Evolutionary conservation across 64 coral and sea anemone genomes (phyloP).

Genomic region (Dendrophyllia cribrosa): DNA sequence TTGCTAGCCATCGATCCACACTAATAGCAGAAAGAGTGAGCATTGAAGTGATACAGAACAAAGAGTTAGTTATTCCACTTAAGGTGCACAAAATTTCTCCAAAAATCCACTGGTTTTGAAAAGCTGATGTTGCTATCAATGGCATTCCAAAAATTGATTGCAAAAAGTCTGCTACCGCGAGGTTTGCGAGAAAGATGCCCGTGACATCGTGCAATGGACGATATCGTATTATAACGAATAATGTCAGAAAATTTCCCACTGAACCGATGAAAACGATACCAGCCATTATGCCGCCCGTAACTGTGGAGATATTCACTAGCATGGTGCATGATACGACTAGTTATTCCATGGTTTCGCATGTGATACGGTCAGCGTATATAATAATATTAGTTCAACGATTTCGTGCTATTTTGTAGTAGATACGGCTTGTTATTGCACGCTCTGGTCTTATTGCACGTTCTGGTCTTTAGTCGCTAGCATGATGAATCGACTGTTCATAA

Average conservation of each 20-base stretch:
- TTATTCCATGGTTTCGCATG: background rate
- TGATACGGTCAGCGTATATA: background rate
- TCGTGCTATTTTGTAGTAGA: background rate
- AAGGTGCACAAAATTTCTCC: constrained; percentile 61
- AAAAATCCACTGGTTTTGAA: constrained; percentile 59
- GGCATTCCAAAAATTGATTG: constrained; percentile 65
- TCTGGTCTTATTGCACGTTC: background rate
- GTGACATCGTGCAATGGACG: constrained; percentile 61
- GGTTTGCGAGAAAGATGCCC: constrained; percentile 66
- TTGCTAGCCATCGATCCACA: constrained; percentile 69
- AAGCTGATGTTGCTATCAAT: constrained; percentile 56
- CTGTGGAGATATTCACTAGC: background rate
- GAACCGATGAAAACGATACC: constrained; percentile 40
- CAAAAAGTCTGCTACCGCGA: constrained; percentile 71
- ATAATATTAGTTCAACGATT: background rate
- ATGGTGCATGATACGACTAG: background rate
- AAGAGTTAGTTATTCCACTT: constrained; percentile 70
- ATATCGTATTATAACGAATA: constrained; percentile 56
- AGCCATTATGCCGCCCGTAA: constrained; percentile 23
- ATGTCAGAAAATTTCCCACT: constrained; percentile 51
- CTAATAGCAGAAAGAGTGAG: constrained; percentile 78
- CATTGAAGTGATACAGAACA: constrained; percentile 82
- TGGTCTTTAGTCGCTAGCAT: background rate
- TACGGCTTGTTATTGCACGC: background rate
- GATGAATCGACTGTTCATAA: too few relatives aligned